Evolutionary conservation across 1,140 invertebrate genomes (phyloP).

Genomic region (Aphaenogaster ashmeadi): DNA sequence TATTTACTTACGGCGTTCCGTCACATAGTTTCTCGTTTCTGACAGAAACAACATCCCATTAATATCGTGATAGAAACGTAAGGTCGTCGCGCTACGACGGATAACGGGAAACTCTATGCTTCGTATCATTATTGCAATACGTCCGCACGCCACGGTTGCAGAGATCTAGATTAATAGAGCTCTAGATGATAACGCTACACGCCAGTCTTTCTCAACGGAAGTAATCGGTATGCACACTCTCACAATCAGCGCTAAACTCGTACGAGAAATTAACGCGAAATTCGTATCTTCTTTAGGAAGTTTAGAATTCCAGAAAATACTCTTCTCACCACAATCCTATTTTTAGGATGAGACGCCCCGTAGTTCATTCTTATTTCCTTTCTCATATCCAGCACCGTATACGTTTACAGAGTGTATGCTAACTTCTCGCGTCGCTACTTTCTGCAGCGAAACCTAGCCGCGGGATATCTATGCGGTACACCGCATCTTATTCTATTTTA

Average conservation of each 20-base stretch:
- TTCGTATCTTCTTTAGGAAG: not conserved
- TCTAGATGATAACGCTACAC: not conserved
- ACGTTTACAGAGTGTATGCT: slow-evolving; percentile 4
- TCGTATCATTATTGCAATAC: not conserved
- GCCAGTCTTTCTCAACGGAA: not conserved
- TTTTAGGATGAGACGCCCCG: not conserved
- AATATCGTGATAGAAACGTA: slow-evolving; percentile 59
- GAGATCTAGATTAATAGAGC: slow-evolving; percentile 49
- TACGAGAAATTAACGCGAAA: not conserved
- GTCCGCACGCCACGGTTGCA: not conserved
- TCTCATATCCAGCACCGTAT: slow-evolving; percentile 3
- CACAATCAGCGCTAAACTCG: not conserved
- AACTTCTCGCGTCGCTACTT: slow-evolving; percentile 19
- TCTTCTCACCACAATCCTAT: not conserved
- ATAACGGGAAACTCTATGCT: slow-evolving; percentile 29
- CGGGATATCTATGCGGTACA: slow-evolving; percentile 27
- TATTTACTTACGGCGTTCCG: slow-evolving; percentile 61
- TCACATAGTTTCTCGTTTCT: slow-evolving; percentile 63
- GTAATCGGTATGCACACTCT: not conserved
- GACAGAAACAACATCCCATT: slow-evolving; percentile 68
- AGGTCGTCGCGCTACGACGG: slow-evolving; percentile 10
- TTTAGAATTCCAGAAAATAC: not conserved
- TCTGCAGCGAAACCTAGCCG: not conserved
- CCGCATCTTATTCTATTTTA: slow-evolving; percentile 49
- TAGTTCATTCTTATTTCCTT: slow-evolving; percentile 29